phyloP scores from a whole-genome alignment of 2,888 invertebrate species.

The Lycophotia porphyrea region DNA sequence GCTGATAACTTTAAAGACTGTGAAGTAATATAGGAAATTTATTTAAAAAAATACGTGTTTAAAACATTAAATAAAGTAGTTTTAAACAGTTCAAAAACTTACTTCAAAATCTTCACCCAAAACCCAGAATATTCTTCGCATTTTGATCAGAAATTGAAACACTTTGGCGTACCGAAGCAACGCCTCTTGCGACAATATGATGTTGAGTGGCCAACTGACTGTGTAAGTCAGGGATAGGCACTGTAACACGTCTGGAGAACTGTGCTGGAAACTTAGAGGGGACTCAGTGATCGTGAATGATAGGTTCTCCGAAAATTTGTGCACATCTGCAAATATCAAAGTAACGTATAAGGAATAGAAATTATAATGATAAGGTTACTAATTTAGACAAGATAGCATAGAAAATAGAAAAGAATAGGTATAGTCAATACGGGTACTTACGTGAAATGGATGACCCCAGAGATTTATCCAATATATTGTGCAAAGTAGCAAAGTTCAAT shows the following conservation, averaged over 20 bases:
- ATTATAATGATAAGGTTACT: not conserved
- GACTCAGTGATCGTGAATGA: constrained; percentile 91
- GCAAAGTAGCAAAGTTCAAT: constrained; percentile 92
- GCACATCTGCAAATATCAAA: constrained; percentile 80
- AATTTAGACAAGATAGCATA: not conserved
- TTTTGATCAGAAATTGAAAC: constrained; percentile 94
- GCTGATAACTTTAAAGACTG: constrained; percentile 91
- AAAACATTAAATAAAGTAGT: too few relatives aligned
- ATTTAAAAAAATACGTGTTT: not conserved
- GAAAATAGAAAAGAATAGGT: not conserved
- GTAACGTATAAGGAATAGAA: not conserved
- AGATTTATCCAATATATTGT: constrained; percentile 92
- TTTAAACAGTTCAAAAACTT: constrained; percentile 43
- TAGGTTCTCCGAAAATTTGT: constrained; percentile 91
- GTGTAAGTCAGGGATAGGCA: constrained; percentile 93
- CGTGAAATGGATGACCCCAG: constrained; percentile 92
- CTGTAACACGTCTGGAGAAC: constrained; percentile 92
- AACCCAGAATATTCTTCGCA: constrained; percentile 94
- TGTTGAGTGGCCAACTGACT: constrained; percentile 94
- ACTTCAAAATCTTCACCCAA: constrained; percentile 93
- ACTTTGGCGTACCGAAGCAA: constrained; percentile 93
- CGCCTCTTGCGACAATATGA: constrained; percentile 93
- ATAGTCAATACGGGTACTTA: constrained; percentile 73
- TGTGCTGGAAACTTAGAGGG: constrained; percentile 91
- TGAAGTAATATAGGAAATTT: constrained; percentile 57